Percentiles rank a stretch among this genome's conserved stretches.
Conservation (phyloP, 2,888 invertebrate genomes). For the Drosophila mettleri region DNA sequence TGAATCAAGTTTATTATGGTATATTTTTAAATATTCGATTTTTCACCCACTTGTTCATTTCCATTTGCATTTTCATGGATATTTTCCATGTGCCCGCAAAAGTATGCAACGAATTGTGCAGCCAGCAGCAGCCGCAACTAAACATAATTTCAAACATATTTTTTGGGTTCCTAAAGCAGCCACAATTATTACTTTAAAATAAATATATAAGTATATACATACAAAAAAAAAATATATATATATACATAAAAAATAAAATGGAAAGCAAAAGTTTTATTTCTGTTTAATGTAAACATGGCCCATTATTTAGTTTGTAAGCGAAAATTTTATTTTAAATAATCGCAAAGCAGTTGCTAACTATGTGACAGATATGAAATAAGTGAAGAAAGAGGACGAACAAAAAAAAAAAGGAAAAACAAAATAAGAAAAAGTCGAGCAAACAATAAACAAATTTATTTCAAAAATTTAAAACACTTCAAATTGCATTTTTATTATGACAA, state of each 20-base stretch:
- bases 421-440: conserved; percentile 52
- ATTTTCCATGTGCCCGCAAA: conserved; percentile 28
- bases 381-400: conserved; percentile 5
- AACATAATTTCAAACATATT: conserved; percentile 31
- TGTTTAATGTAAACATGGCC: conserved; percentile 60
- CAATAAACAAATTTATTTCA: conserved; percentile 77
- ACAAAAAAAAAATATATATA: conserved; percentile 19
- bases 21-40: conserved; percentile 27
- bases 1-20: conserved; percentile 21
- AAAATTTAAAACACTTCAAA: conserved; percentile 37
- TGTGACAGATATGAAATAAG: conserved; percentile 18
- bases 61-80: conserved; percentile 15
- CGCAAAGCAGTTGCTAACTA: conserved; percentile 48
- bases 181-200: conserved; percentile 54
- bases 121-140: conserved; percentile 5
- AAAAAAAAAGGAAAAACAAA: conserved; percentile 12
- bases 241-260: conserved; percentile 11
- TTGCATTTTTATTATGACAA: conserved; percentile 1
- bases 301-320: conserved; percentile 77
- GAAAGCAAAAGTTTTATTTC: conserved; percentile 45
- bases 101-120: conserved; percentile 36
- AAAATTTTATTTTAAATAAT: conserved; percentile 56
- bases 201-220: conserved; percentile 28
- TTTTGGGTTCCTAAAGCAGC: conserved; percentile 68
- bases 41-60: too few species aligned